phyloP scores from a whole-genome alignment of 2,113 vertebrate genomes.

The Malurus cyaneus region DNA sequence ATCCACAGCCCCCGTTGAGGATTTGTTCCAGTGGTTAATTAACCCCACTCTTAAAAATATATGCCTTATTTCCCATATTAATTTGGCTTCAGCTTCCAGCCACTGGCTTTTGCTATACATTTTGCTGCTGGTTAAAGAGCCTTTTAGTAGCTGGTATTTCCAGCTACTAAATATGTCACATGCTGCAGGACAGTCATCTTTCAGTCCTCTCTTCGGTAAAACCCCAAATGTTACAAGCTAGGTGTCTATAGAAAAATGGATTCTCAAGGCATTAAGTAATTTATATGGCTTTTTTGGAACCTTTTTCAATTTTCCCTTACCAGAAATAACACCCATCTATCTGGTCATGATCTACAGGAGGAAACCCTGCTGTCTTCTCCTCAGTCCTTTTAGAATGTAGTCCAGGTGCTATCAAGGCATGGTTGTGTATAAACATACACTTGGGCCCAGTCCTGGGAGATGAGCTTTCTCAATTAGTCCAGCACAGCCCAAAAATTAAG shows the following conservation, averaged over 20 bases:
- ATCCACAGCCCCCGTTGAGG: neutral
- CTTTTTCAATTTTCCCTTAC: neutral
- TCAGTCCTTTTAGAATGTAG: neutral
- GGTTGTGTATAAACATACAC: neutral
- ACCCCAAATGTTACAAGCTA: neutral
- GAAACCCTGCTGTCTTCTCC: neutral
- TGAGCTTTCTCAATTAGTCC: neutral
- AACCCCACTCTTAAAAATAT: slow-evolving; percentile 37
- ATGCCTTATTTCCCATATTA: slow-evolving; percentile 41
- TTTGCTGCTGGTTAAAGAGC: slow-evolving; percentile 5
- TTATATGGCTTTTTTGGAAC: neutral
- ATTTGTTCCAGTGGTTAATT: slow-evolving; percentile 50
- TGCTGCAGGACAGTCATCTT: neutral
- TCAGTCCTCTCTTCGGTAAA: neutral
- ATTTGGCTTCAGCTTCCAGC: slow-evolving; percentile 38
- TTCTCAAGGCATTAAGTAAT: neutral
- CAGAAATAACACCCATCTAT: neutral
- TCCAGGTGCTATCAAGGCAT: neutral
- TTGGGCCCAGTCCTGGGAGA: neutral
- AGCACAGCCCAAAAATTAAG: neutral
- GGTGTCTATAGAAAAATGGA: neutral
- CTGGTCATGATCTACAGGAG: neutral
- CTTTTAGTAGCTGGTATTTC: neutral
- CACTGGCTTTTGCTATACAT: neutral
- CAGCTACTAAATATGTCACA: neutral